Evolutionary conservation across 1,140 invertebrate species (phyloP).

Genomic region (Lordiphosa collinella): DNA sequence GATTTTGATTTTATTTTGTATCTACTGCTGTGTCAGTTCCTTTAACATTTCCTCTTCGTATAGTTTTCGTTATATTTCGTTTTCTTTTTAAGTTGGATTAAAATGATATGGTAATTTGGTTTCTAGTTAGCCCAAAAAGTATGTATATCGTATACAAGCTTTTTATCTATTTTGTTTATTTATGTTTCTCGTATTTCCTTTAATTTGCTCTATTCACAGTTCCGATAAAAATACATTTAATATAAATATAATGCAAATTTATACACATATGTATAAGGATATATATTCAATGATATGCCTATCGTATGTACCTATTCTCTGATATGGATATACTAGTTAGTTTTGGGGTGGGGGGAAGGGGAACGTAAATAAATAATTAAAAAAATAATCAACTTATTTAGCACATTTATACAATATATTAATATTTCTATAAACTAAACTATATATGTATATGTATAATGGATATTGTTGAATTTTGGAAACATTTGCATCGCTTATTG

Average conservation of each 20-base stretch:
- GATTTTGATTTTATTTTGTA: conserved; percentile 66
- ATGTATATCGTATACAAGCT: conserved; percentile 66
- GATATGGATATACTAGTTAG: conserved; percentile 1
- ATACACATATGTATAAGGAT: conserved; percentile 19
- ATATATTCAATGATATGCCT: conserved; percentile 10
- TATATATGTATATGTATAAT: neutral
- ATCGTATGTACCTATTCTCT: conserved; percentile 1
- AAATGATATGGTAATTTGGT: conserved; percentile 22
- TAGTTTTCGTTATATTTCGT: conserved; percentile 17
- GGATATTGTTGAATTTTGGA: conserved; percentile 44
- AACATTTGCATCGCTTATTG: conserved; percentile 59
- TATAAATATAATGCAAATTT: conserved; percentile 39
- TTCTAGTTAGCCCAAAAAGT: conserved; percentile 33
- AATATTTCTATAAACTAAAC: conserved; percentile 17
- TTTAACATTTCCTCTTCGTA: conserved; percentile 13
- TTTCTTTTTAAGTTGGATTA: too few relatives aligned
- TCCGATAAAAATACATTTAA: conserved; percentile 49
- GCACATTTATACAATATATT: conserved; percentile 38
- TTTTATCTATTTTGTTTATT: conserved; percentile 44
- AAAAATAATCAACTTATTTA: conserved; percentile 40
- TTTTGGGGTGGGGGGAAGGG: conserved; percentile 3
- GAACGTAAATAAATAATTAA: conserved; percentile 35
- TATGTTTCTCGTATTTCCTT: conserved; percentile 50
- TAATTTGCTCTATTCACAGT: conserved; percentile 74
- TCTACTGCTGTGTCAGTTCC: conserved; percentile 19